Evolutionary conservation across 1,140 invertebrate species (phyloP).

Genomic region (Reticulitermes speratus): DNA sequence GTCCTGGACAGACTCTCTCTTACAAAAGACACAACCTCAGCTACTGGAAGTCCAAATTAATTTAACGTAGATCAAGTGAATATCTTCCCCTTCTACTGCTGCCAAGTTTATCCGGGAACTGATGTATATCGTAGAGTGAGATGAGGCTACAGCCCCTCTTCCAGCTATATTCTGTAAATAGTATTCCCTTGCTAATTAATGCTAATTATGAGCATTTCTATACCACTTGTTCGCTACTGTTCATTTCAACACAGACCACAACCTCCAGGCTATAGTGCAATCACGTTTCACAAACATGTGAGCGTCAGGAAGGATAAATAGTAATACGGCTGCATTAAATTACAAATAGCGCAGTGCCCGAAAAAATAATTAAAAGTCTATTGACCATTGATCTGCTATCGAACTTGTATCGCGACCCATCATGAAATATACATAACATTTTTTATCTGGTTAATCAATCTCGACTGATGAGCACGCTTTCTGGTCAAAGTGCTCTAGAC

Average conservation of each 20-base stretch:
- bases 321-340: not conserved
- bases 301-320: not conserved
- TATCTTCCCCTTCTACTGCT: not conserved
- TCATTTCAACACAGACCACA: constrained; percentile 3
- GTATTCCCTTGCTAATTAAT: constrained; percentile 13
- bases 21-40: constrained; percentile 1
- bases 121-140: not conserved
- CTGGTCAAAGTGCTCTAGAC: not conserved
- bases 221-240: not conserved
- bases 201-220: constrained; percentile 13
- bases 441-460: not conserved
- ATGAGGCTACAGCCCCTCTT: not conserved
- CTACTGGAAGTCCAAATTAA: constrained; percentile 9
- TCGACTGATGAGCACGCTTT: not conserved
- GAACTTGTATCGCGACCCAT: not conserved
- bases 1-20: not conserved
- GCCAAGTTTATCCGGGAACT: not conserved
- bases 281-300: not conserved
- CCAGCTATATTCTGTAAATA: not conserved
- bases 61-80: constrained; percentile 7
- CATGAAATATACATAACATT: not conserved
- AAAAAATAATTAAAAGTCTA: constrained; percentile 15
- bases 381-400: not conserved
- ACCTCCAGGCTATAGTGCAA: not conserved
- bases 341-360: not conserved